Percentiles rank a stretch among this genome's conserved stretches.
phyloP scores from a whole-genome alignment of 2,888 invertebrate genomes.

The Orchestes rusci region DNA sequence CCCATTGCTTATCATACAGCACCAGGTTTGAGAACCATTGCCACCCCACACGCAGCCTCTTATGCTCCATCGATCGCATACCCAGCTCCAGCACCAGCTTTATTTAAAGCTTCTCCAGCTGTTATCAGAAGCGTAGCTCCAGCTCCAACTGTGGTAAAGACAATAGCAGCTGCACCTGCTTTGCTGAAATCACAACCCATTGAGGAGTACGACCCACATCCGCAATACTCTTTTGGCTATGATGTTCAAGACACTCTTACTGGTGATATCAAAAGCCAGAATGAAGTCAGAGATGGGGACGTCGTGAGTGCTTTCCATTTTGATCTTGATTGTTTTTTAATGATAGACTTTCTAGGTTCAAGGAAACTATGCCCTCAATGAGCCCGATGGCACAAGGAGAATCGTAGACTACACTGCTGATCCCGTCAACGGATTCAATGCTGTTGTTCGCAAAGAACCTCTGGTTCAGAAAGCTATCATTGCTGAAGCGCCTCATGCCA shows the following conservation, averaged over 20 bases:
- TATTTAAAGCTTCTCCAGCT: constrained; percentile 2
- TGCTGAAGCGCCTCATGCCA: too few species aligned
- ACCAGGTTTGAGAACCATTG: neutral
- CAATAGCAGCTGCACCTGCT: constrained; percentile 32
- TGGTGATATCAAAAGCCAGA: constrained; percentile 53
- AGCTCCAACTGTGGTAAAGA: constrained; percentile 39
- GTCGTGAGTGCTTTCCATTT: constrained; percentile 40
- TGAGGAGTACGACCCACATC: constrained; percentile 39
- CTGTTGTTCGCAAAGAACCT: too few species aligned
- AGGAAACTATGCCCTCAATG: constrained; percentile 50
- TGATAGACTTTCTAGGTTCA: constrained; percentile 32
- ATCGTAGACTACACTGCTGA: too few species aligned
- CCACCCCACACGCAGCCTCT: neutral
- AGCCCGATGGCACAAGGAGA: too few species aligned
- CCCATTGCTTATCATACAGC: constrained; percentile 11
- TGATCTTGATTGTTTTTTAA: neutral
- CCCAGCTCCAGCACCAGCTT: neutral
- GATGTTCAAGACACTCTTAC: constrained; percentile 52
- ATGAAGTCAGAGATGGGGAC: constrained; percentile 58
- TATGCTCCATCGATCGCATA: neutral
- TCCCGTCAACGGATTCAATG: too few species aligned
- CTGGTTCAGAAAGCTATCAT: too few species aligned
- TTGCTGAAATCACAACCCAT: constrained; percentile 33
- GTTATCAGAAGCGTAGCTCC: too few species aligned
- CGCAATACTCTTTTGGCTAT: constrained; percentile 53